Evolutionary conservation across 2,888 invertebrate species (phyloP).

Genomic region (Willowsia nigromaculata): DNA sequence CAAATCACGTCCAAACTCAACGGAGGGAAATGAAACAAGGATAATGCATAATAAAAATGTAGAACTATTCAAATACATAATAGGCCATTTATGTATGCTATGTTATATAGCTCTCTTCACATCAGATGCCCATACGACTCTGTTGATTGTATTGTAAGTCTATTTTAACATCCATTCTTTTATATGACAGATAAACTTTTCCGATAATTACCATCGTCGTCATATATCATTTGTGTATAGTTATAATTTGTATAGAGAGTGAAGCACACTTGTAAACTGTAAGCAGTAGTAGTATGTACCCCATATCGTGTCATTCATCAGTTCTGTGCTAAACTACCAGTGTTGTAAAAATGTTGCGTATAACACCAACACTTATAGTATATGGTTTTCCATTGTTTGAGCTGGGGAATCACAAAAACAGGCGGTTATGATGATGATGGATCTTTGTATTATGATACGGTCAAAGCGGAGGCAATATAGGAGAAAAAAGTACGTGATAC

Average conservation of each 20-base stretch:
- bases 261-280: neutral
- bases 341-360: neutral
- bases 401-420: neutral
- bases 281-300: neutral
- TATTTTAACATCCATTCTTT: neutral
- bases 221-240: neutral
- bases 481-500: neutral
- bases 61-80: conserved; percentile 34
- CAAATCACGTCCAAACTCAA: neutral
- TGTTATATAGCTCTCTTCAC: neutral
- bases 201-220: conserved; percentile 42
- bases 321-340: neutral
- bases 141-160: no score
- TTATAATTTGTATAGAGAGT: neutral
- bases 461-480: neutral
- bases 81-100: neutral
- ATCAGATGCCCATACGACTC: neutral
- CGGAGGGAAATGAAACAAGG: conserved; percentile 32
- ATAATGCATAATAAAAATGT: conserved; percentile 23
- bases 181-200: conserved; percentile 53
- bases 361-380: neutral
- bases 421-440: conserved; percentile 11
- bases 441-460: conserved; percentile 3
- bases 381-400: conserved; percentile 29
- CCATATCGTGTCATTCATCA: neutral